Evolutionary conservation across 92 coral and sea anemone genomes (phyloP).

Genomic region (Bergia puertoricense): DNA sequence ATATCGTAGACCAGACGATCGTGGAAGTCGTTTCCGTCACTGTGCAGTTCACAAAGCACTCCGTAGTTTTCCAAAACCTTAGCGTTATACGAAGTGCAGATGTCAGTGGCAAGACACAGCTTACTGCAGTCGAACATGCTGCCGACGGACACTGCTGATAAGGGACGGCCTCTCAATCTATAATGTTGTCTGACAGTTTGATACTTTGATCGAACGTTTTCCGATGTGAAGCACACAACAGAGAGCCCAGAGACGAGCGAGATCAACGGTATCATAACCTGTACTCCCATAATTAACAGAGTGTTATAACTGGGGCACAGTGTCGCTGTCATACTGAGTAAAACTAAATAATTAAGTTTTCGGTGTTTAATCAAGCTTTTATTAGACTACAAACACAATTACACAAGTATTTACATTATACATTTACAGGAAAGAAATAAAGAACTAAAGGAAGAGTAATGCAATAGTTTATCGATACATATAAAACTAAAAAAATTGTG

Average conservation of each 20-base stretch:
- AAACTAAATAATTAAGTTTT: too few species aligned
- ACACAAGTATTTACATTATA: background rate
- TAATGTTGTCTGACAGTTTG: background rate
- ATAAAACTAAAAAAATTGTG: too few species aligned
- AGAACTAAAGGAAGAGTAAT: too few species aligned
- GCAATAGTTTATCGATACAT: background rate
- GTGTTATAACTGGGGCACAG: background rate
- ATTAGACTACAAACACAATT: background rate
- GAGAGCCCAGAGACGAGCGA: background rate
- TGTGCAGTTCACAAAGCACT: conserved; percentile 12
- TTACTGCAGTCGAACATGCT: background rate
- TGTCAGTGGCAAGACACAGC: background rate
- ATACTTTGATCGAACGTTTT: background rate
- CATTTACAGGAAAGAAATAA: background rate
- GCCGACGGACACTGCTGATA: background rate
- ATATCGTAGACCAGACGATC: background rate
- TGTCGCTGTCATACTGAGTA: background rate
- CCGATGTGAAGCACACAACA: background rate
- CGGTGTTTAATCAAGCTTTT: too few species aligned
- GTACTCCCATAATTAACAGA: background rate
- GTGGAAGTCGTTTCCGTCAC: background rate
- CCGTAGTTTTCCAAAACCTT: background rate
- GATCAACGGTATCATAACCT: background rate
- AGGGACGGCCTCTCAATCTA: conserved; percentile 7
- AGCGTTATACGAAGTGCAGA: conserved; percentile 7